Conservation (phyloP, 2,113 vertebrate genomes). For the Xiphias gladius region DNA sequence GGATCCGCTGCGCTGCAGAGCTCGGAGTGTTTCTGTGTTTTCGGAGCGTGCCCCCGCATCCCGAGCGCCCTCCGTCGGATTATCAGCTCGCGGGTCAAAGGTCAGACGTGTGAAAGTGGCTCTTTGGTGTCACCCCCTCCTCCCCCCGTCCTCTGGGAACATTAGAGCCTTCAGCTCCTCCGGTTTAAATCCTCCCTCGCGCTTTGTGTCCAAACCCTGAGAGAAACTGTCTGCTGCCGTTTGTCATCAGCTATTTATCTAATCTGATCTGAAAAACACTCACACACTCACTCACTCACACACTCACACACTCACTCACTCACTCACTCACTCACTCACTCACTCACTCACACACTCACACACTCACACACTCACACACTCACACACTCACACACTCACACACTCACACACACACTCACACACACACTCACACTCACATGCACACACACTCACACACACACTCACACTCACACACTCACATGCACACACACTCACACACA, state of each 20-base stretch:
- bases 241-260: neutral
- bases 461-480: conserved; percentile 21
- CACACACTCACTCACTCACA: conserved; percentile 21
- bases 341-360: conserved; percentile 18
- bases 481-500: conserved; percentile 51
- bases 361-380: conserved; percentile 15
- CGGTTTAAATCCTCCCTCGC: conserved; percentile 16
- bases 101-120: conserved; percentile 57
- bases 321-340: too few relatives aligned
- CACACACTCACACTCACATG: too few relatives aligned
- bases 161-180: conserved; percentile 36
- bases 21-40: neutral
- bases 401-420: conserved; percentile 18
- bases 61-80: conserved; percentile 17
- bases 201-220: neutral
- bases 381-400: conserved; percentile 60
- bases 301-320: conserved; percentile 20
- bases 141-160: conserved; percentile 3
- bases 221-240: too few relatives aligned
- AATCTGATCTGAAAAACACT: neutral
- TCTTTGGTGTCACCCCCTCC: conserved; percentile 17
- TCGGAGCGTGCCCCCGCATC: conserved; percentile 47
- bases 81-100: conserved; percentile 56
- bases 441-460: too few relatives aligned
- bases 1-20: too few relatives aligned